Evolutionary conservation across 1,140 invertebrate genomes (phyloP).

Genomic region (Drosophila varians): DNA sequence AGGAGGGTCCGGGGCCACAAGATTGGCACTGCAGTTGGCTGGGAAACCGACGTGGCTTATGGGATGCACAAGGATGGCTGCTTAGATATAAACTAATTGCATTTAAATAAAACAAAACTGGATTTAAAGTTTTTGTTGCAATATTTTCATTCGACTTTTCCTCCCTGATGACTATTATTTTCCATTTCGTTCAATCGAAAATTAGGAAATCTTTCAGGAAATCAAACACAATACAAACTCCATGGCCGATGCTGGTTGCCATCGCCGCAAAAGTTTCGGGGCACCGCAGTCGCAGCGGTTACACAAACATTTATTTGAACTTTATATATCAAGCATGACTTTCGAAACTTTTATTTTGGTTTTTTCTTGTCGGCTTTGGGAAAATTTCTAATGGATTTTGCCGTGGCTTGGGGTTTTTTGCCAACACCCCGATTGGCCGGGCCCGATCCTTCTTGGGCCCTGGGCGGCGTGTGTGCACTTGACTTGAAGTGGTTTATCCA

Average conservation of each 20-base stretch:
- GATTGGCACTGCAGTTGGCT: slow-evolving; percentile 29
- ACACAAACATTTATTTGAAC: slow-evolving; percentile 51
- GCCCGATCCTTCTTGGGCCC: slow-evolving; percentile 9
- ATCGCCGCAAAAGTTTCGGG: slow-evolving; percentile 27
- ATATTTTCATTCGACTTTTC: background rate
- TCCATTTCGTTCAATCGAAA: slow-evolving; percentile 2
- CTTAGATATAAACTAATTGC: background rate
- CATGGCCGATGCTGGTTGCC: slow-evolving; percentile 20
- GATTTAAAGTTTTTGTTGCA: background rate
- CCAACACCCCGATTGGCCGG: background rate
- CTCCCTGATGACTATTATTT: background rate
- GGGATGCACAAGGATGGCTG: too few species aligned
- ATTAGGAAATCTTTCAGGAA: slow-evolving; percentile 14
- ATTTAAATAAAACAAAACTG: background rate
- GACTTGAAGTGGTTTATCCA: slow-evolving; percentile 74
- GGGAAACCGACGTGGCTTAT: slow-evolving; percentile 32
- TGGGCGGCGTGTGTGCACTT: slow-evolving; percentile 51
- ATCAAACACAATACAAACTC: slow-evolving; percentile 15
- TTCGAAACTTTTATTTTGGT: slow-evolving; percentile 12
- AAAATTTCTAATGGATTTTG: slow-evolving; percentile 51
- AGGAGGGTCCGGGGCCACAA: background rate
- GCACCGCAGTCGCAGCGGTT: slow-evolving; percentile 21
- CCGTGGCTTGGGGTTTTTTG: slow-evolving; percentile 6
- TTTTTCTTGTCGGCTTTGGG: slow-evolving; percentile 6
- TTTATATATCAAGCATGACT: slow-evolving; percentile 38